These are phyloP conservation scores for Torymus texanus DNA, from an alignment of 2,888 invertebrate genomes.

Conservation along the genomic window DNA sequence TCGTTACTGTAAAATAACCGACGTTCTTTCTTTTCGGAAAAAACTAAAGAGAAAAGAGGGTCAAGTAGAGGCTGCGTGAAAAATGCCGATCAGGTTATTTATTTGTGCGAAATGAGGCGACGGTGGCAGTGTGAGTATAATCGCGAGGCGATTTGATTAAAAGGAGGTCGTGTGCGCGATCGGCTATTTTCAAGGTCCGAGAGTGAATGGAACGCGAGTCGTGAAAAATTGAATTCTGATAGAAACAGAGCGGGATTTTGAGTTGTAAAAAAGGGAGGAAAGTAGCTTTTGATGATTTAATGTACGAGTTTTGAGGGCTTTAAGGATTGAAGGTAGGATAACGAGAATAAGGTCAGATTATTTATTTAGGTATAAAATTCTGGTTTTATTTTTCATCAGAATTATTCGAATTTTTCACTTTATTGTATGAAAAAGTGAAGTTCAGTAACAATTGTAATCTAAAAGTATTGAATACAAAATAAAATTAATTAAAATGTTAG, in stretches of 20 bases:
- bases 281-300: not conserved
- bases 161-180: conserved; percentile 23
- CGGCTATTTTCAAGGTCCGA: conserved; percentile 24
- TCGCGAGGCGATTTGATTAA: conserved; percentile 36
- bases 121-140: conserved; percentile 17
- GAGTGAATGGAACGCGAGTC: not conserved
- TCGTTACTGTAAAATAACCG: too few relatives aligned
- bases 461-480: too few relatives aligned
- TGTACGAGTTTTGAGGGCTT: too few relatives aligned
- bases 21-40: too few relatives aligned
- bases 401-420: too few relatives aligned
- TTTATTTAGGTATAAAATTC: too few relatives aligned
- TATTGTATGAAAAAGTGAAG: too few relatives aligned
- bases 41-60: conserved; percentile 22
- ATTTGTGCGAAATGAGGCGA: conserved; percentile 37
- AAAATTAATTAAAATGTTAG: too few relatives aligned
- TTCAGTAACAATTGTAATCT: too few relatives aligned
- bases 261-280: not conserved
- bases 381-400: too few relatives aligned
- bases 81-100: conserved; percentile 29
- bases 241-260: not conserved
- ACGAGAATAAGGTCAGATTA: too few relatives aligned
- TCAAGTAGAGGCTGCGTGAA: conserved; percentile 19
- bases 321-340: too few relatives aligned
- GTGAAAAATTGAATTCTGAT: conserved; percentile 17